phyloP scores from a whole-genome alignment of 2,797 vertebrate genomes.

The Prunella strophiata region DNA sequence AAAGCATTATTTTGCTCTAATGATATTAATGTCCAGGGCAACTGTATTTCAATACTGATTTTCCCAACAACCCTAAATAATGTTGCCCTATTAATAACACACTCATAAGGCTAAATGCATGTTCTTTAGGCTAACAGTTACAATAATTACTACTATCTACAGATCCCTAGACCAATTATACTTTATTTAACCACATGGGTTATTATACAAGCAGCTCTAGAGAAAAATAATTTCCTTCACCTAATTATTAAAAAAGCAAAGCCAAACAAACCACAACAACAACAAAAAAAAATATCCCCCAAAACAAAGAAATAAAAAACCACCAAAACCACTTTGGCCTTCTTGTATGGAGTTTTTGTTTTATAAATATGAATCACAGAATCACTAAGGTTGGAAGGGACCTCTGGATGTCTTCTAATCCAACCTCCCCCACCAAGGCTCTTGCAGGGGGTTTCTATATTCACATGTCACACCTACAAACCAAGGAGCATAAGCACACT shows the following conservation, averaged over 20 bases:
- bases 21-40: not conserved
- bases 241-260: not conserved
- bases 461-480: not conserved
- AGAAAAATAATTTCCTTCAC: not conserved
- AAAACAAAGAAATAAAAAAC: not conserved
- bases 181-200: slow-evolving; percentile 35
- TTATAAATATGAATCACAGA: not conserved
- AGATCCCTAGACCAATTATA: not conserved
- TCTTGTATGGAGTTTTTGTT: not conserved
- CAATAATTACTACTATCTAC: slow-evolving; percentile 23
- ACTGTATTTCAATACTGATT: slow-evolving; percentile 54
- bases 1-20: not conserved
- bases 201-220: not conserved
- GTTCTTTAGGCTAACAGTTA: slow-evolving; percentile 25
- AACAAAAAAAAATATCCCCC: not conserved
- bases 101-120: slow-evolving; percentile 5
- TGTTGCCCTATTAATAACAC: slow-evolving; percentile 38
- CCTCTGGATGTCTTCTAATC: not conserved
- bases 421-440: not conserved
- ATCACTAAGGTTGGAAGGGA: not conserved
- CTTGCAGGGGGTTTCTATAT: not conserved
- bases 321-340: not conserved
- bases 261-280: not conserved
- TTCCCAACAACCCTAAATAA: slow-evolving; percentile 48
- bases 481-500: not conserved